Percentiles rank a stretch among this genome's conserved stretches.
These are phyloP conservation scores for Coccyzus lansbergi DNA, from an alignment of 2,797 vertebrate species.

Conservation along the genomic window DNA sequence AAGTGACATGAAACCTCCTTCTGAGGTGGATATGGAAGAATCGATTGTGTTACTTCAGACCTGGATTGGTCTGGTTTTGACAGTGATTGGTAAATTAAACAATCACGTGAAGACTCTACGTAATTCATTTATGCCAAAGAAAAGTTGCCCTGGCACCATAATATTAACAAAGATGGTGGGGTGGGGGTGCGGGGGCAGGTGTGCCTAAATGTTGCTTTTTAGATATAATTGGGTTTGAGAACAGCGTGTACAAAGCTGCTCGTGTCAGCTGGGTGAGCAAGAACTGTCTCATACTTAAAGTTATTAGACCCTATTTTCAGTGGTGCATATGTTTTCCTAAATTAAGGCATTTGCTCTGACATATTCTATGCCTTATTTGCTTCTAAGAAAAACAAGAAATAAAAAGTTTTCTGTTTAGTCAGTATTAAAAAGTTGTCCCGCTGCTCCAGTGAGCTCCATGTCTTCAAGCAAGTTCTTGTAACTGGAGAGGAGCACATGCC, in stretches of 20 bases:
- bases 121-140: background rate
- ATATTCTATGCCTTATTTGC: background rate
- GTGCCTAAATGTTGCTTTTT: background rate
- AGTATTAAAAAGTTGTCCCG: background rate
- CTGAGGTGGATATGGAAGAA: background rate
- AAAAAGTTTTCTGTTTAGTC: background rate
- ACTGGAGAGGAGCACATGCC: rapidly evolving
- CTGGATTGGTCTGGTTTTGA: background rate
- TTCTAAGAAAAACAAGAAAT: background rate
- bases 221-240: background rate
- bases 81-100: background rate
- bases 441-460: background rate
- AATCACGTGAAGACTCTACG: rapidly evolving
- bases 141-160: background rate
- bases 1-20: background rate
- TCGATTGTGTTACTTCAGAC: background rate
- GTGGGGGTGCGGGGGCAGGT: rapidly evolving
- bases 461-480: background rate
- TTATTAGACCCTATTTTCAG: background rate
- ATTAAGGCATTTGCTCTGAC: background rate
- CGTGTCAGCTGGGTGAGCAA: background rate
- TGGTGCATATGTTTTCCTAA: background rate
- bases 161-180: background rate
- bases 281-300: background rate
- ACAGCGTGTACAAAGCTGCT: background rate